Percentiles rank a stretch among this genome's conserved stretches.
Conservation (phyloP, 2,797 vertebrate genomes). For the Delichon dasypus region DNA sequence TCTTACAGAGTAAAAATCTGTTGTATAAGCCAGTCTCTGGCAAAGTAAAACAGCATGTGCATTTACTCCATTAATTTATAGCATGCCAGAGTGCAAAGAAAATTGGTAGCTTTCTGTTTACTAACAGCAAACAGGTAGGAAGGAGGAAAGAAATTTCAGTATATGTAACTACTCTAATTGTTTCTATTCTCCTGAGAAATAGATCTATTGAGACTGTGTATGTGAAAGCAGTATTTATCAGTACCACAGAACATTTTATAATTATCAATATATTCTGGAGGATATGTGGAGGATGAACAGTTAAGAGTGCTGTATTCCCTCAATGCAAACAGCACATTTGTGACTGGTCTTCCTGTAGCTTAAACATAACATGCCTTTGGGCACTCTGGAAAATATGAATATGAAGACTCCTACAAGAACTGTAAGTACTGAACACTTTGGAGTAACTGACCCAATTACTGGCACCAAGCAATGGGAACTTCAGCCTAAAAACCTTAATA, state of each 20-base stretch:
- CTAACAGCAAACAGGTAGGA: background rate
- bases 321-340: background rate
- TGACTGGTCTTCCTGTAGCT: background rate
- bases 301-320: background rate
- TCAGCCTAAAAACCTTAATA: conserved; percentile 20
- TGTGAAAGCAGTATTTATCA: background rate
- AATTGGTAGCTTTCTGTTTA: background rate
- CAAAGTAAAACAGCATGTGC: conserved; percentile 23
- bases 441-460: background rate
- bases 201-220: background rate
- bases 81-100: background rate
- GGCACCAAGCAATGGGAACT: background rate
- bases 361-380: background rate
- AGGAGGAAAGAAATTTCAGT: background rate
- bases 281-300: background rate
- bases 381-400: background rate
- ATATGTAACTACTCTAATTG: background rate
- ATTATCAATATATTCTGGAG: background rate
- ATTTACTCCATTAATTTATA: conserved; percentile 49
- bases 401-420: background rate
- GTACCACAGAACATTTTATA: background rate
- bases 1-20: conserved; percentile 64
- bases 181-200: background rate
- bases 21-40: conserved; percentile 59
- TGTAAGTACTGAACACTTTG: background rate